Base-by-base conservation (phyloP, 2,888 invertebrate species). In the Hirtodrosophila histrioides region DNA sequence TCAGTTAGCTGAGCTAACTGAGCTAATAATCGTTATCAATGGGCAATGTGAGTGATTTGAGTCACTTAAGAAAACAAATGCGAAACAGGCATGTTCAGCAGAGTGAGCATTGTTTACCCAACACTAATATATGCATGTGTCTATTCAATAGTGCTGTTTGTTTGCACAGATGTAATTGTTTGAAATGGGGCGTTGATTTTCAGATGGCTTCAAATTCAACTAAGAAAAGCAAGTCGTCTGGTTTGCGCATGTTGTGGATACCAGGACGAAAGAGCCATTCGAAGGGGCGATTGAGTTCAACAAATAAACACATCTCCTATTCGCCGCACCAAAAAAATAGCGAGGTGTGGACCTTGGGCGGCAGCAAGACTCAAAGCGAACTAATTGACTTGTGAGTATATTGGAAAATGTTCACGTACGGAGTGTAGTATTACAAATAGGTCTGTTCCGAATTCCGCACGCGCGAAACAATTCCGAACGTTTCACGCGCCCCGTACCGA, bases 221-320 rank as follows among this genome's bases (percentile, higher is more conserved):
- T 66, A 88, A 85, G 73, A 90, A 89, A 83, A 79, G 76, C 54
- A 89, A 88, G 64, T 66, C 86, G 54, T 78, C 84, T 54, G 90
- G 91, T 58, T 75, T 92, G 72, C 90, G 90, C 56, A 86, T 91
- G 40, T 84, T 92, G 56, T 92, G 92, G 92, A 91, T 92, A 86
- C 92, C 92, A 54, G 91, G 90, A 55, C 89, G 89, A 48, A 88
- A 89, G 56, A 84, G 86, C 46, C 86, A 91, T 73, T 79, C 86
- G 39, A 92, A 91, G 75, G 91, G 92, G 43, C 87, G 80, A 45
- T 87, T 79, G 56, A 88, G 85, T 73, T 55, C 90, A 8, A 91
- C 91, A 51, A 89, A 71, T 60, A 91, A 91, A 65, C 75, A 84
- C 46, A 61, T 88, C 43, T 71, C 79, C 10, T 87, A 90, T 63